Base-by-base conservation (phyloP, 2,888 invertebrate genomes). In the Nomada hirtipes region DNA sequence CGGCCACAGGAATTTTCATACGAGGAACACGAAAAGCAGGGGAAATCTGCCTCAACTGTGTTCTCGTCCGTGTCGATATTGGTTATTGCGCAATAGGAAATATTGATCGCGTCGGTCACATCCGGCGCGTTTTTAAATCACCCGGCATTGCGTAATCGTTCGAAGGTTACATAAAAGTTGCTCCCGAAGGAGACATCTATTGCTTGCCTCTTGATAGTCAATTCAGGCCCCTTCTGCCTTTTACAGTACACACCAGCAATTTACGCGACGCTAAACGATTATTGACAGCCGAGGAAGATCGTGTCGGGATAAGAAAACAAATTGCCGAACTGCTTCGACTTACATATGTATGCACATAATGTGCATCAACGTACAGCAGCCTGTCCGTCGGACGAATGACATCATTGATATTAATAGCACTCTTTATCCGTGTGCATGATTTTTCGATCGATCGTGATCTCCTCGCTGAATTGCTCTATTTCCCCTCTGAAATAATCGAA, bases 321-420 rank as follows among this genome's bases (percentile, higher is more conserved):
- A 80, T 76, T 76, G 36, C 70, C 57, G 47, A 47, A 50, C 20
- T 42, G 55, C 20, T 52, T 15, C 57, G 60, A 84, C 7, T 36
- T 74, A 74, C 74, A 73, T 65, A 75, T 70, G 15, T 64, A 69
- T 72, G 63, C 74, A 71, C 47, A 52, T 60, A n/a, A 36, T 42
- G 11, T 57, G 44, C 55, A 57, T 42, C 29, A 2, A 69, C 20
- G 42, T 23, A 47, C 42, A 50, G 50, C 79, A 26, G 42, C 36
- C 36, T 42, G 20, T 44, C 47, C 9, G 52, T 57, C 65, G n/a
- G 18, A 20, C 29, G 42, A 42, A 52, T 88, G 85, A 88, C 71
- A 83, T 87, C 86, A 88, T 18, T 50, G 52, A 57, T 87, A 87
- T 83, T 87, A 88, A 87, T 85, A 87, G 50, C 26, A 18, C 47